Evolutionary conservation across 30 jellyfish, hydroid and myxozoan species (phyloP), one percentile per base, ranked within the genome.

Genomic region (Cassiopea andromeda): DNA sequence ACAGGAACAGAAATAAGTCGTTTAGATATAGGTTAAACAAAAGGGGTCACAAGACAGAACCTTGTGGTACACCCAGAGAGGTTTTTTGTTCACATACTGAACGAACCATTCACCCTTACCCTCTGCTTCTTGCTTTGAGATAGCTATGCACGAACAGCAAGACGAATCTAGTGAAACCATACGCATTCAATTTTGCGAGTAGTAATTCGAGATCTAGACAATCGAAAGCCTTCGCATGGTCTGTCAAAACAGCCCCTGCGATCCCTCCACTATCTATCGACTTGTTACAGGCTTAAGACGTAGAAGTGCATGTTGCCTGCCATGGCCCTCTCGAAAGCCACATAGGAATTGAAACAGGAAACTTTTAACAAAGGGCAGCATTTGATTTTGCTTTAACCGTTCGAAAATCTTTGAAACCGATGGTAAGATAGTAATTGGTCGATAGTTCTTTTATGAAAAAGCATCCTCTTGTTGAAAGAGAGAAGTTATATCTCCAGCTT

Each of bases 371-470:
- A 15, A 81, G 68, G 90, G 81, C 44, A 60, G 38, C 7, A 60
- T 19, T 47, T 81, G 90, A 64, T 44, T 9, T 68, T 81, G 81
- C 81, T 6, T 61, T 60, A 78, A 43, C 64, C 78, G 60, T 69
- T 81, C 90, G 64, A n/a, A 81, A 50, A 60, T 44, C 44, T 81
- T 60, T 3, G 69, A 61, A 27, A 69, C 13, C 0, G 90, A 60
- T 54, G 90, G 90, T 81, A 81, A 46, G n/a, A 81, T 18, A 44
- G 68, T 60, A 17, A 12, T 81, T 60, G 81, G 90, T 18, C 71
- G 19, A 44, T 81, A 60, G 45, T 61, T 50, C 64, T 81, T 60
- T 78, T 61, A 27, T 81, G 54, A 7, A 69, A 60, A 64, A 38
- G 69, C 67, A 3, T 19, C 77, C 14, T 15, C 77, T 16, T 48